Evolutionary conservation across 2,797 vertebrate genomes (phyloP).

Genomic region (Platyrinchus mystaceus): DNA sequence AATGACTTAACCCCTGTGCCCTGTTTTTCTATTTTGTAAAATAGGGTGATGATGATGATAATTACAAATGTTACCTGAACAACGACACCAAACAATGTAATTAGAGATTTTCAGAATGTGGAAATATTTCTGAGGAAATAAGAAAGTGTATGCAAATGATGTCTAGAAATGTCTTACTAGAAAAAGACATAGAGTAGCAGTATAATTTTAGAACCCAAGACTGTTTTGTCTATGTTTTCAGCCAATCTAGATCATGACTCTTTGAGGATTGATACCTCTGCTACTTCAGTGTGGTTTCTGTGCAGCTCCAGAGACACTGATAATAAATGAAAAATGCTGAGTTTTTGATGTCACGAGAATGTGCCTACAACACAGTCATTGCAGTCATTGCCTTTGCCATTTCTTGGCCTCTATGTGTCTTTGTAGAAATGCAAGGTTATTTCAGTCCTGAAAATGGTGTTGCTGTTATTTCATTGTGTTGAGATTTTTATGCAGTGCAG

Average conservation of each 20-base stretch:
- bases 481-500: slow-evolving; percentile 20
- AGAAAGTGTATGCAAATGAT: background rate
- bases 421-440: slow-evolving; percentile 18
- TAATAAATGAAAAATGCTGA: background rate
- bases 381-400: background rate
- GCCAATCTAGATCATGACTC: background rate
- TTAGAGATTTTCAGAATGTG: background rate
- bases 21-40: background rate
- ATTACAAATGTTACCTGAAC: background rate
- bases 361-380: background rate
- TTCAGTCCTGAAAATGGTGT: slow-evolving; percentile 10
- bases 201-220: background rate
- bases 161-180: background rate
- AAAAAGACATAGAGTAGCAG: background rate
- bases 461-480: background rate
- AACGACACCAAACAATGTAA: background rate
- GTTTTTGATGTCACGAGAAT: background rate
- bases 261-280: background rate
- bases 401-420: background rate
- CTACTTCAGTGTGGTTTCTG: background rate
- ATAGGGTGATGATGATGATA: background rate
- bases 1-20: background rate
- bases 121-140: background rate
- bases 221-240: background rate
- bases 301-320: background rate